phyloP scores from a whole-genome alignment of 2,888 invertebrate species.

The Chironomus tentans region DNA sequence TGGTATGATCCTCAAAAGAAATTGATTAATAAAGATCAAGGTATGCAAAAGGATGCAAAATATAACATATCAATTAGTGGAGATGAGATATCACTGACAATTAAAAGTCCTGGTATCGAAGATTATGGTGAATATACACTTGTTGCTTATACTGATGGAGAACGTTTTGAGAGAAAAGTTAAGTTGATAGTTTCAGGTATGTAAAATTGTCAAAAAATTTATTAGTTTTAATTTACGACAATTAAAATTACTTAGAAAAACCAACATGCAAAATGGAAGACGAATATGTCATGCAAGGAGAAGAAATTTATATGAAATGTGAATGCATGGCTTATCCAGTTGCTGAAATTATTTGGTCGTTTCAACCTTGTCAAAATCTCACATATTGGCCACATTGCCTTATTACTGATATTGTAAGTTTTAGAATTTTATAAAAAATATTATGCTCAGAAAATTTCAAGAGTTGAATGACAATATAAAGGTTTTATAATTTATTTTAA shows the following conservation, averaged over 20 bases:
- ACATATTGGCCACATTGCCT: slow-evolving; percentile 37
- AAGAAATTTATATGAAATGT: slow-evolving; percentile 44
- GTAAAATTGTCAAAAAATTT: background rate
- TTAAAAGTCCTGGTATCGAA: slow-evolving; percentile 25
- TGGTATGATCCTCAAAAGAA: slow-evolving; percentile 44
- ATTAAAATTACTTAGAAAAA: slow-evolving; percentile 37
- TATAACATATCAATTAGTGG: background rate
- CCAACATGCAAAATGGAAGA: slow-evolving; percentile 43
- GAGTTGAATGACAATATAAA: no score
- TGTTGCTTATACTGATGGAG: background rate
- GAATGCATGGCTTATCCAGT: slow-evolving; percentile 47
- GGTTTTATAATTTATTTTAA: no score
- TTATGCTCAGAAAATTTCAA: no score
- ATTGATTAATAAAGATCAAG: background rate
- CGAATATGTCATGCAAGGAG: slow-evolving; percentile 42
- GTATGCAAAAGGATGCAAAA: background rate
- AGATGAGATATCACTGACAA: slow-evolving; percentile 20
- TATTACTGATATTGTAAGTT: background rate
- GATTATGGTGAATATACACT: background rate
- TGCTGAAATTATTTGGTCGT: slow-evolving; percentile 50
- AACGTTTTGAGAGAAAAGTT: slow-evolving; percentile 5
- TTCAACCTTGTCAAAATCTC: slow-evolving; percentile 41
- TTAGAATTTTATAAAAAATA: no score
- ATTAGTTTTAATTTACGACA: background rate
- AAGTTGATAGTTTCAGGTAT: background rate